Percentiles rank a stretch among this genome's conserved stretches.
These are phyloP conservation scores for Drosophila diplacantha DNA, from an alignment of 2,888 invertebrate species.

Conservation along the genomic window DNA sequence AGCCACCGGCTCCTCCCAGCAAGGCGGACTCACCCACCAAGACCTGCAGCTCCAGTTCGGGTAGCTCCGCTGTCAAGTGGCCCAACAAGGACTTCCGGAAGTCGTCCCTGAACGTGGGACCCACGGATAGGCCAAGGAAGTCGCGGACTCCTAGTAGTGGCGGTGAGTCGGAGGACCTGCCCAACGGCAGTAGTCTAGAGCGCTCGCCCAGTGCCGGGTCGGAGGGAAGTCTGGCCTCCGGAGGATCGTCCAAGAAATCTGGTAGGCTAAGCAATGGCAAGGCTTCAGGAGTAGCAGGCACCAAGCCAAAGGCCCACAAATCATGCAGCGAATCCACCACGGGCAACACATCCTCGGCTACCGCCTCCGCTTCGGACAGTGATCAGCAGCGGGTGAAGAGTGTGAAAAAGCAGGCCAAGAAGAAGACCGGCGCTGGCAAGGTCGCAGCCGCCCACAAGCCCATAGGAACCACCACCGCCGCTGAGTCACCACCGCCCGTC, in stretches of 20 bases:
- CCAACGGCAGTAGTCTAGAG: constrained; percentile 52
- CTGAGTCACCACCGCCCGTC: constrained; percentile 41
- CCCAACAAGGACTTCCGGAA: constrained; percentile 87
- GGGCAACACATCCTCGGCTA: constrained; percentile 77
- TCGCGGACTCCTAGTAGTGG: constrained; percentile 77
- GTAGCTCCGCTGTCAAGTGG: constrained; percentile 71
- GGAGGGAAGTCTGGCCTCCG: constrained; percentile 79
- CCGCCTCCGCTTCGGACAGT: constrained; percentile 66
- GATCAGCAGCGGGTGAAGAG: constrained; percentile 64
- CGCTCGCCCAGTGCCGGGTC: constrained; percentile 79
- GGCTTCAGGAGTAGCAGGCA: constrained; percentile 35
- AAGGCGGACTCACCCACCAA: constrained; percentile 77
- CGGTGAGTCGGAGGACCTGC: constrained; percentile 72
- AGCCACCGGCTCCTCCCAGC: constrained; percentile 58
- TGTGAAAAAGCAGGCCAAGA: constrained; percentile 65
- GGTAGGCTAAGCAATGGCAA: constrained; percentile 66
- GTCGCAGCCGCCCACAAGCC: constrained; percentile 40
- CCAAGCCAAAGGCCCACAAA: constrained; percentile 59
- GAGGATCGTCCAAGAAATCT: constrained; percentile 61
- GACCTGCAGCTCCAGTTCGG: constrained; percentile 65
- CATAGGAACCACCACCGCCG: constrained; percentile 19
- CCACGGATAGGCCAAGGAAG: constrained; percentile 76
- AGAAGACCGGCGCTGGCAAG: constrained; percentile 54
- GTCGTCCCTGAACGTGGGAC: constrained; percentile 84
- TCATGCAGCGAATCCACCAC: constrained; percentile 76